These are phyloP conservation scores for Sinonovacula constricta DNA, from an alignment of 1,140 invertebrate genomes.

Conservation along the genomic window DNA sequence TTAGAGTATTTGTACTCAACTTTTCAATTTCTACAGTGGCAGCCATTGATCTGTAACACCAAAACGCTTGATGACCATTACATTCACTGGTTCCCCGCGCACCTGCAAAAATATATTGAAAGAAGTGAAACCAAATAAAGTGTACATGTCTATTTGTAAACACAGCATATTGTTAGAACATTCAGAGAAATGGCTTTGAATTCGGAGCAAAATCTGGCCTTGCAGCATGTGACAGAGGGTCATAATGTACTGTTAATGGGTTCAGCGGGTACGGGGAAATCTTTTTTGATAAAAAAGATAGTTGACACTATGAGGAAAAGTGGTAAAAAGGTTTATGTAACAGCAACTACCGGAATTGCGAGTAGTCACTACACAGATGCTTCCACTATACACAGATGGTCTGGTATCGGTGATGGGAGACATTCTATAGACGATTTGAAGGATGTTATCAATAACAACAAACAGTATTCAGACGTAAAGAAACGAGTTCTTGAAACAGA, in stretches of 20 bases:
- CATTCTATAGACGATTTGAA: constrained; percentile 9
- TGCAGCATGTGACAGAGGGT: background rate
- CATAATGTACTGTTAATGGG: constrained; percentile 29
- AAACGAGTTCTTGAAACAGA: constrained; percentile 21
- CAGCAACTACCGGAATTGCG: constrained; percentile 35
- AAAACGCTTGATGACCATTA: too few species aligned
- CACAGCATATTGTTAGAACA: background rate
- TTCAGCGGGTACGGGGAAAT: constrained; percentile 29
- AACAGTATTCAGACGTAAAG: background rate
- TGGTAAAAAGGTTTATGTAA: constrained; percentile 19
- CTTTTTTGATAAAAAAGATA: constrained; percentile 5
- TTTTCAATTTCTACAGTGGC: too few species aligned
- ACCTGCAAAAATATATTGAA: too few species aligned
- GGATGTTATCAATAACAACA: background rate
- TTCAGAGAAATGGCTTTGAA: constrained; percentile 15
- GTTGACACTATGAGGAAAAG: background rate
- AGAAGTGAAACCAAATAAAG: too few species aligned
- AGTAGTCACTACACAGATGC: constrained; percentile 1
- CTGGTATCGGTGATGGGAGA: constrained; percentile 31
- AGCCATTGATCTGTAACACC: too few species aligned
- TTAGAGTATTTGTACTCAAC: too few species aligned
- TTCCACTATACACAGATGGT: constrained; percentile 37
- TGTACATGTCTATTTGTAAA: too few species aligned
- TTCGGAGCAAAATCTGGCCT: constrained; percentile 14
- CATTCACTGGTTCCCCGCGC: too few species aligned